phyloP scores from a whole-genome alignment of 2,888 invertebrate species.

The Busseola fusca region DNA sequence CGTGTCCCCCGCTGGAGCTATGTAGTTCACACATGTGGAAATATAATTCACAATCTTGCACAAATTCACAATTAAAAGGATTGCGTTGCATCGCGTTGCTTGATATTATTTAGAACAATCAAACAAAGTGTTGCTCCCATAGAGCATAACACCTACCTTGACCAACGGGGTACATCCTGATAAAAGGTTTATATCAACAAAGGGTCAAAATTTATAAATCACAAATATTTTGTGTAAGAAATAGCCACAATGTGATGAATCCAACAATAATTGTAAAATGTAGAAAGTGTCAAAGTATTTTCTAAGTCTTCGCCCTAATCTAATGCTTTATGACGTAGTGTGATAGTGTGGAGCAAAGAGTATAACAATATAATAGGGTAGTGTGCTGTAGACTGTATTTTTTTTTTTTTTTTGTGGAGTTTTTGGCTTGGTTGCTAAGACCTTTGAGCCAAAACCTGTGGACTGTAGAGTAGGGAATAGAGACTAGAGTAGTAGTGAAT shows the following conservation, averaged over 20 bases:
- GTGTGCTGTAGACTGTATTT: too few species aligned
- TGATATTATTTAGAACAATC: constrained; percentile 81
- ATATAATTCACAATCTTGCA: constrained; percentile 26
- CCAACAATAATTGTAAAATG: constrained; percentile 55
- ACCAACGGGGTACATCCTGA: constrained; percentile 87
- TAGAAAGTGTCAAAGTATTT: constrained; percentile 64
- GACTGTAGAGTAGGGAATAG: constrained; percentile 22
- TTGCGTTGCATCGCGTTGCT: constrained; percentile 44
- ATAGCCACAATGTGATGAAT: constrained; percentile 74
- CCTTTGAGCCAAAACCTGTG: too few species aligned
- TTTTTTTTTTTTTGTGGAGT: too few species aligned
- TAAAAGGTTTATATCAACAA: constrained; percentile 73
- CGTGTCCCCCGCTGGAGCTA: constrained; percentile 88
- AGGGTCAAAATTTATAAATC: constrained; percentile 68
- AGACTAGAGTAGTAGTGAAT: constrained; percentile 7
- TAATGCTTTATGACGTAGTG: constrained; percentile 61
- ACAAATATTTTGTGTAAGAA: constrained; percentile 58
- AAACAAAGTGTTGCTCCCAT: constrained; percentile 82
- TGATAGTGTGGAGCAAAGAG: constrained; percentile 46
- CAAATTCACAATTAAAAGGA: constrained; percentile 18
- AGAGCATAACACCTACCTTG: constrained; percentile 78
- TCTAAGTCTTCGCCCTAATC: constrained; percentile 62
- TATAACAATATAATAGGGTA: too few species aligned
- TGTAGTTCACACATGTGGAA: constrained; percentile 36
- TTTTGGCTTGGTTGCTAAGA: too few species aligned